Base-by-base conservation (phyloP, 35 echinoderm and acorn worm species). In the Hemicentrotus pulcherrimus region DNA sequence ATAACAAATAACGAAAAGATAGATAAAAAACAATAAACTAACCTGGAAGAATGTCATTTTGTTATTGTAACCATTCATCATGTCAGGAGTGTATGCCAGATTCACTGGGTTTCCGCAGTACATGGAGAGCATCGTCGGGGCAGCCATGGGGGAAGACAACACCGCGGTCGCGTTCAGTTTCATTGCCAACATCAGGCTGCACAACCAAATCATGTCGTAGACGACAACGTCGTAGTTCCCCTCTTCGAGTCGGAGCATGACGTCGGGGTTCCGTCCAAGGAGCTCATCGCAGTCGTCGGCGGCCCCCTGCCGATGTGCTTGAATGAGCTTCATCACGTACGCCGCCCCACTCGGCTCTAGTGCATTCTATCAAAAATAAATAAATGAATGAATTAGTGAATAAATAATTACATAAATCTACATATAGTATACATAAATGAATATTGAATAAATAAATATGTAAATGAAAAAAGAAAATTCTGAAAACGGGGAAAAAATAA, bases 221-320 rank as follows among this genome's bases (percentile, higher is more conserved):
- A 93, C 30, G 16, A 93, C 91, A 0, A 93, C 91, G n/a, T 47
- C 46, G 46, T 58, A 93, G 13, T 93, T 93, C 11, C 91, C 91
- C 5, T 93, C 32, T 47, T 93, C 47, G 45, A 93, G 91, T 31
- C 48, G 91, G 91, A 24, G 91, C 91, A 93, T 93, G 45, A 93
- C 91, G 91, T 93, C 91, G 91, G 91, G 91, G 41, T 93, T 93
- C 22, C 16, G 32, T 31, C 16, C 16, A 0, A 93, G 46, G 15
- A 93, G 91, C 18, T 93, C 91, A 11, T 93, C 91, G 48, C 91
- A 93, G n/a, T 93, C 91, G 48, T 93, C 48, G 4, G 46, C 91
- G 0, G 30, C 10, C 16, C 91, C 91, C 31, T 93, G 47, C 1
- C 46, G 45, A 33, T 90, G 88, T 32, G 88, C 14, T 90, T 41